Conservation (phyloP, 1,140 invertebrate genomes). For the Brachionus koreanus region DNA sequence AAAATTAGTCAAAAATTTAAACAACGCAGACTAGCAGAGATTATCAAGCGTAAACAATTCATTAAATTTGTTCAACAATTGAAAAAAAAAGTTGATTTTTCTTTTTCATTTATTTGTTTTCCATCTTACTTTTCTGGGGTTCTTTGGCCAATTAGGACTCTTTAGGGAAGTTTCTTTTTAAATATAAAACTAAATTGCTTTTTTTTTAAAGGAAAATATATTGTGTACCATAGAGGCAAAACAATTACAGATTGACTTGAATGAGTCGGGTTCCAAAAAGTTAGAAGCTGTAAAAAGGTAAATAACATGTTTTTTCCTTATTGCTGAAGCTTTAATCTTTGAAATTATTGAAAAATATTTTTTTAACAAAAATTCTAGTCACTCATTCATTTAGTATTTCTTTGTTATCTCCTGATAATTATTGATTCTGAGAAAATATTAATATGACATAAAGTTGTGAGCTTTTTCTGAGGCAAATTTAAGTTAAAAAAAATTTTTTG, state of each 20-base stretch:
- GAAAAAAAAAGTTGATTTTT: slow-evolving; percentile 39
- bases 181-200: background rate
- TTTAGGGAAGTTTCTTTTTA: background rate
- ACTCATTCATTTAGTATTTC: too few species aligned
- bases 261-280: slow-evolving; percentile 59
- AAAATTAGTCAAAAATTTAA: background rate
- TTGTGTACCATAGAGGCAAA: slow-evolving; percentile 43
- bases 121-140: slow-evolving; percentile 1
- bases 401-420: background rate
- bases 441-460: too few species aligned
- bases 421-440: too few species aligned
- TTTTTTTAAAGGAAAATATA: slow-evolving; percentile 35
- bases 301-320: background rate
- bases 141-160: background rate
- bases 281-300: slow-evolving; percentile 63
- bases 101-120: background rate
- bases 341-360: too few species aligned
- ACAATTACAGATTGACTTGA: slow-evolving; percentile 39
- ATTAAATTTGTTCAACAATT: background rate
- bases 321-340: background rate
- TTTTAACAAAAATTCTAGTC: too few species aligned
- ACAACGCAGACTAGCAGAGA: background rate
- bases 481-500: too few species aligned
- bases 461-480: too few species aligned
- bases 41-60: background rate